Conservation (phyloP, 2,888 invertebrate genomes). For the Calephelis perditalis region DNA sequence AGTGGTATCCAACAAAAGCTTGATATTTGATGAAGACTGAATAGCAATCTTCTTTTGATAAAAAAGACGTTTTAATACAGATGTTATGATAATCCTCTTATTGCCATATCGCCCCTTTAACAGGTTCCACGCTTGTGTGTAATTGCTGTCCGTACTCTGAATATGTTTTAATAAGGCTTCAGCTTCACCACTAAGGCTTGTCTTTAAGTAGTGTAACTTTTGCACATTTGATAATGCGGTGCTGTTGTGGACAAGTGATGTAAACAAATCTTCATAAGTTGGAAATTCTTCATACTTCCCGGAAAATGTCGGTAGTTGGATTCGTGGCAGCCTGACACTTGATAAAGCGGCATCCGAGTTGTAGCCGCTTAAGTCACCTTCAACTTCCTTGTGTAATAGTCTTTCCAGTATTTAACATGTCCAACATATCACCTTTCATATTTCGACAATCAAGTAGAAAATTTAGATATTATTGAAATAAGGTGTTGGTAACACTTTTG, state of each 20-base stretch:
- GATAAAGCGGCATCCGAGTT: neutral
- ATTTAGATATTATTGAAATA: no score
- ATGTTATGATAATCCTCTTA: slow-evolving; percentile 14
- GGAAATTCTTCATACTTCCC: slow-evolving; percentile 2
- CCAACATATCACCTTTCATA: neutral
- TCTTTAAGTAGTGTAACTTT: slow-evolving; percentile 29
- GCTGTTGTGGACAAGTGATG: slow-evolving; percentile 25
- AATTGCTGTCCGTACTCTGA: slow-evolving; percentile 24
- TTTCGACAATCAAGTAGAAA: neutral
- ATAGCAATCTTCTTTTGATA: slow-evolving; percentile 17
- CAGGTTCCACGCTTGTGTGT: slow-evolving; percentile 23
- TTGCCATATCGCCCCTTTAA: slow-evolving; percentile 21
- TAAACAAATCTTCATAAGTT: slow-evolving; percentile 26
- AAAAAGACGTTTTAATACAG: slow-evolving; percentile 19
- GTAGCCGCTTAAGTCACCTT: neutral
- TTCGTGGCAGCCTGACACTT: neutral
- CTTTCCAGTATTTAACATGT: neutral
- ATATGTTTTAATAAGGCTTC: slow-evolving; percentile 22
- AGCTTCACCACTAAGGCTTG: slow-evolving; percentile 27
- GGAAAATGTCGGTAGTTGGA: neutral
- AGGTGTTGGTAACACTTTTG: no score
- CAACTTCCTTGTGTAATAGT: neutral
- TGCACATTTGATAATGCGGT: slow-evolving; percentile 24
- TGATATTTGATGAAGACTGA: neutral
- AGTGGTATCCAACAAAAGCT: neutral